A percentile compares a stretch with the other conserved stretches of the same genome.
Evolutionary conservation across 1,140 invertebrate species (phyloP).

Genomic region (Cydia amplana): DNA sequence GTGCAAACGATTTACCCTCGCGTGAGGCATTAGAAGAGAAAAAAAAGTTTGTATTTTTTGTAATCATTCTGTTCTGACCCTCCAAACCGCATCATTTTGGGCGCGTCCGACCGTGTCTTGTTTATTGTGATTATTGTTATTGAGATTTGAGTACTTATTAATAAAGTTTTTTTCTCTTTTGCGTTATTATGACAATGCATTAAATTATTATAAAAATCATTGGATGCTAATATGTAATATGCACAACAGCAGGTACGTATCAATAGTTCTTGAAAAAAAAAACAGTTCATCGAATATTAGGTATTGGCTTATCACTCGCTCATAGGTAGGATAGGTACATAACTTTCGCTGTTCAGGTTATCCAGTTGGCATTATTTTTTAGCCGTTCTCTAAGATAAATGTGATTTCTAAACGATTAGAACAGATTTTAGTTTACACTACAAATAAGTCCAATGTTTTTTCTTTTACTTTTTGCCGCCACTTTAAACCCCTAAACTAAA

Average conservation of each 20-base stretch:
- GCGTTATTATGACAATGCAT: neutral
- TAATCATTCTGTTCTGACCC: constrained; percentile 52
- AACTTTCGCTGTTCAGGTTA: neutral
- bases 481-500: constrained; percentile 16
- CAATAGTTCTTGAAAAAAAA: too few species aligned
- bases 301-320: neutral
- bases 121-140: constrained; percentile 55
- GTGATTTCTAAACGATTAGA: neutral
- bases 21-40: constrained; percentile 38
- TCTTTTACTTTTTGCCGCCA: constrained; percentile 1
- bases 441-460: neutral
- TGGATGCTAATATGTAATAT: too few species aligned
- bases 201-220: too few species aligned
- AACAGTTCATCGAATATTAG: neutral
- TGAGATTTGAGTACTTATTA: constrained; percentile 34
- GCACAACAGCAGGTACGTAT: too few species aligned
- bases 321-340: neutral
- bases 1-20: constrained; percentile 33
- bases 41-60: constrained; percentile 42
- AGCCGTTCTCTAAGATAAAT: neutral
- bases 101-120: constrained; percentile 51
- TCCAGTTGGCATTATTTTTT: neutral
- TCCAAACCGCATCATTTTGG: constrained; percentile 36
- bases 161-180: neutral
- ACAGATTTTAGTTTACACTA: neutral